These are phyloP conservation scores for Suricata suricatta DNA, from an alignment of 2,113 vertebrate species.

Conservation along the genomic window DNA sequence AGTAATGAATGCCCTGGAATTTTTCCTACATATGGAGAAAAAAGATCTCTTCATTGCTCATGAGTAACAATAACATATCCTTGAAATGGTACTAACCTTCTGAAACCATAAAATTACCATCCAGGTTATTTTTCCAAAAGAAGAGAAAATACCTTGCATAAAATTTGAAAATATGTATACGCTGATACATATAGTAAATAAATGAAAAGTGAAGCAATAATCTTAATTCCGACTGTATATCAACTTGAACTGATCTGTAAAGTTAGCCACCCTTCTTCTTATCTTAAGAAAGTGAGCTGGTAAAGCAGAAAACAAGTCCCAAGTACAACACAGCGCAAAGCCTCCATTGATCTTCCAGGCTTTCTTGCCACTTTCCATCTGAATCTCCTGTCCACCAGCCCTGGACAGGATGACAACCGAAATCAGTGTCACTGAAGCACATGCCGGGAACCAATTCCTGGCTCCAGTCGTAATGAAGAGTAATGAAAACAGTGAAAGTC, in stretches of 20 bases:
- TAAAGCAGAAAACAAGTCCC: not conserved
- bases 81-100: not conserved
- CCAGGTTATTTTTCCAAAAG: not conserved
- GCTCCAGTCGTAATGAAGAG: not conserved
- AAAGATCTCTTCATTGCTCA: not conserved
- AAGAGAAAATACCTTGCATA: not conserved
- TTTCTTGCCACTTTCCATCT: conserved; percentile 36
- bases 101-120: not conserved
- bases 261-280: not conserved
- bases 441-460: not conserved
- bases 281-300: not conserved
- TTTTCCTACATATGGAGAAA: not conserved
- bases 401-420: not conserved
- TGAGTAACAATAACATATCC: not conserved
- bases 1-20: not conserved
- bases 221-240: not conserved
- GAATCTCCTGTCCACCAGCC: not conserved
- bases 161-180: not conserved
- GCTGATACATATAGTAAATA: not conserved
- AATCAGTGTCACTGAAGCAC: not conserved
- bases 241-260: not conserved
- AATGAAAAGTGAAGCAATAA: conserved; percentile 21
- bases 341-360: not conserved
- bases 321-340: not conserved
- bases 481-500: not conserved